Base-by-base conservation (phyloP, 2,888 invertebrate genomes). In the Pristionchus arcanus region DNA sequence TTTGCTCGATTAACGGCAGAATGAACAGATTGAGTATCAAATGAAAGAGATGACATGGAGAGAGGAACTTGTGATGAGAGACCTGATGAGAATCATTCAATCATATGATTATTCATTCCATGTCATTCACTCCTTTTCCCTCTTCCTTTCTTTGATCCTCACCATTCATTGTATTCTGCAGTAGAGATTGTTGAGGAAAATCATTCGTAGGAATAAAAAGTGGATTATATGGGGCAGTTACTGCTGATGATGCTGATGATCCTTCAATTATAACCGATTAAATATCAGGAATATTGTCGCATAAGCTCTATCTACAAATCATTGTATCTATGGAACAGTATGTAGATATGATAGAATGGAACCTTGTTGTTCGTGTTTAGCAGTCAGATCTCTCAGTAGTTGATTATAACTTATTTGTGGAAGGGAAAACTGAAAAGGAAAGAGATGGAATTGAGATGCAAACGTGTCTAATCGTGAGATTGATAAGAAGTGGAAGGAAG, bases 1-100 rank as follows among this genome's bases (percentile, higher is more conserved):
- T 77, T 77, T 25, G 77, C 42, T 42, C 77, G 19, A 77, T 15
- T 31, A 16, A 74, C 37, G 19, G 74, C 77, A 77, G 77, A 77
- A 77, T 77, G 77, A 34, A 77, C 42, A 42, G 77, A 49, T 77
- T 77, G 77, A 77, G 77, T 42, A 31, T 77, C 77, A 49, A 42
- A 77, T 21, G 37, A 25, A 77, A 34, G 25, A 25, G 77, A 77
- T 34, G 77, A 77, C 25, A 42, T n/a, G 49, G 77, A 77, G 2
- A 49, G 77, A 37, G 37, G 13, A 21, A 19, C 37, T 25, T 68
- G 68, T 31, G 31, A n/a, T 28, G 28, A n/a, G 28, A 68, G 15
- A 19, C 68, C 68, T 68, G 42, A 77, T n/a, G 77, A 68, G 59
- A 59, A 59, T 59, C 59, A 59, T 59, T 71, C 71, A 34, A 71